Evolutionary conservation across 2,888 invertebrate species (phyloP), one percentile per base, ranked within the genome.

Genomic region (Kuschelorhynchus macadamiae): DNA sequence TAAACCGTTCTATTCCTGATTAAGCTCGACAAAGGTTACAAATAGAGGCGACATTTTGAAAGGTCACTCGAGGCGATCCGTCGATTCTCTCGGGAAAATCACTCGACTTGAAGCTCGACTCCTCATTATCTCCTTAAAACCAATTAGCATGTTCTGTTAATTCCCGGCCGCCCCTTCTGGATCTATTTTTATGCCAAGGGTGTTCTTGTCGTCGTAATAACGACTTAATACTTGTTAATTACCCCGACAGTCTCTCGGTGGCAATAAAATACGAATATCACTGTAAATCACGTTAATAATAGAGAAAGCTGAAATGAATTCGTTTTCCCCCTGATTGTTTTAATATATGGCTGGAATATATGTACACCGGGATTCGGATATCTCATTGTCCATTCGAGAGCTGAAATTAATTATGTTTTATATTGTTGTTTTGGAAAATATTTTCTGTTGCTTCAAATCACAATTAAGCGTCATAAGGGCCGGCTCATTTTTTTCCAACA

Each of bases 151-250:
- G 69, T 71, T 67, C 70, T 71, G 71, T 75, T 75, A 75, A 75
- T 74, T 72, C 72, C 59, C 49, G 68, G 60, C 71, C 67, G 60
- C 63, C 71, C 72, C 72, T 67, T 70, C 63, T 67, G 66, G 64
- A 64, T 71, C 66, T 69, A 72, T 74, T 74, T 74, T 74, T 74
- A 66, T 71, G 21, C 61, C 52, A 68, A 71, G 77, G 73, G 72
- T 73, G 71, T 71, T 68, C 44, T 57, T 62, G 67, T 57, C 56
- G 62, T 67, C 59, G 69, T 74, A 75, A 76, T 76, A 75, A 75
- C 74, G 70, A 70, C 72, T 75, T 75, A 75, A 75, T 74, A 75
- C 75, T 75, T 75, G 77, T 76, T 77, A 76, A 76, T 77, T 75
- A 76, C 74, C 71, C 39, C 62, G 68, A 56, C 68, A 71, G 69